phyloP scores from a whole-genome alignment of 1,140 invertebrate genomes.

The Cyclina sinensis region DNA sequence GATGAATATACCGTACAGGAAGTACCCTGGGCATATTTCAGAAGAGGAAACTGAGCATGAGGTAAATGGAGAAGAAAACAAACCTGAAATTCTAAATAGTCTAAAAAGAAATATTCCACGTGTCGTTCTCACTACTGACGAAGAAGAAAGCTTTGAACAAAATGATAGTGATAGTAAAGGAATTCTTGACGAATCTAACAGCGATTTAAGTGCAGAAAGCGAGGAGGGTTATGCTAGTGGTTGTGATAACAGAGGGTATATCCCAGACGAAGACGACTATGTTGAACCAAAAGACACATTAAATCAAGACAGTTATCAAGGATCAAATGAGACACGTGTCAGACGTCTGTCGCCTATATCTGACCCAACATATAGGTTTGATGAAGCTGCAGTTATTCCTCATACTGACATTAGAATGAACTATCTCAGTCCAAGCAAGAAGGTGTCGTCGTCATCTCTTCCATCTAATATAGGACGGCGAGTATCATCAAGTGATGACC shows the following conservation, averaged over 20 bases:
- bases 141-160: neutral
- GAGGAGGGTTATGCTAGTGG: slow-evolving; percentile 33
- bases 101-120: neutral
- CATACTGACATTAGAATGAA: neutral
- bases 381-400: slow-evolving; percentile 1
- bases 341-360: neutral
- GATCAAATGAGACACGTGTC: neutral
- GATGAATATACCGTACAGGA: slow-evolving; percentile 19
- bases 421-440: neutral
- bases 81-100: neutral
- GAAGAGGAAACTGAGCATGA: neutral
- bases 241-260: slow-evolving; percentile 30
- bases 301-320: neutral
- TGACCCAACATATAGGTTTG: neutral
- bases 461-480: neutral
- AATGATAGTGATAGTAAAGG: neutral
- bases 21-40: slow-evolving; percentile 24
- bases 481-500: neutral
- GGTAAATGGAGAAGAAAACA: too few species aligned
- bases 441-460: neutral
- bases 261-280: slow-evolving; percentile 27
- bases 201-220: slow-evolving; percentile 26
- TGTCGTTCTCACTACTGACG: neutral
- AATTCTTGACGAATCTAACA: neutral
- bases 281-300: neutral